These are phyloP conservation scores for Labroides dimidiatus DNA, from an alignment of 2,797 vertebrate genomes.

Conservation along the genomic window DNA sequence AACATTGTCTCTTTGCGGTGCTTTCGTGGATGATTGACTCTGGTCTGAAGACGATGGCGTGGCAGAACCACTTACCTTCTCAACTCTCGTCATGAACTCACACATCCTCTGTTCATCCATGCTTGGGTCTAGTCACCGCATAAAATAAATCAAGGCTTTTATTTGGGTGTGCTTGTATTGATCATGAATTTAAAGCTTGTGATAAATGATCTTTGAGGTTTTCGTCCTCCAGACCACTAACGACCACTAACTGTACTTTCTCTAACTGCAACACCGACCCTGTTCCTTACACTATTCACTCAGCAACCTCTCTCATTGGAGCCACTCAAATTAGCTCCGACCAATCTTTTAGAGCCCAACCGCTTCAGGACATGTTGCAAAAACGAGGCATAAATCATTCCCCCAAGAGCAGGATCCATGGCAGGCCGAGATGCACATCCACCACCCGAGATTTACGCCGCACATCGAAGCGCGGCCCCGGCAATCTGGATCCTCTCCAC, in stretches of 20 bases:
- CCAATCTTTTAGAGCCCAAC: slow-evolving; percentile 50
- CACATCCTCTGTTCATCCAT: slow-evolving; percentile 3
- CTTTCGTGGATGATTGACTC: slow-evolving; percentile 67
- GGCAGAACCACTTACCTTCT: slow-evolving; percentile 69
- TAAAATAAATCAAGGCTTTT: slow-evolving; percentile 2
- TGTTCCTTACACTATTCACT: slow-evolving; percentile 77
- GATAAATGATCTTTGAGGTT: slow-evolving; percentile 23
- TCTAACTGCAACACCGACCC: slow-evolving; percentile 81
- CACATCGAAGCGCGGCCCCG: slow-evolving; percentile 58
- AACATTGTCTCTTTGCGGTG: slow-evolving; percentile 67
- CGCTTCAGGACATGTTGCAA: slow-evolving; percentile 44
- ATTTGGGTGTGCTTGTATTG: slow-evolving; percentile 5
- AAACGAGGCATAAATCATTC: slow-evolving; percentile 75
- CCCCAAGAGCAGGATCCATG: slow-evolving; percentile 55
- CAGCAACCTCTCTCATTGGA: slow-evolving; percentile 27
- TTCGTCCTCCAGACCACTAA: slow-evolving; percentile 38
- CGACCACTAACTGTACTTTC: slow-evolving; percentile 85
- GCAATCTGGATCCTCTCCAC: slow-evolving; percentile 73
- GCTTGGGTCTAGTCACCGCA: background rate
- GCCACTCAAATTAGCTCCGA: slow-evolving; percentile 72
- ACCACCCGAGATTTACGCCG: slow-evolving; percentile 74
- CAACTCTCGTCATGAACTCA: slow-evolving; percentile 34
- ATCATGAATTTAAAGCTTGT: slow-evolving; percentile 39
- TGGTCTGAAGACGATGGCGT: slow-evolving; percentile 66
- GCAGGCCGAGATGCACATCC: slow-evolving; percentile 64